phyloP scores from a whole-genome alignment of 2,113 vertebrate genomes.

The Polypterus bichir region DNA sequence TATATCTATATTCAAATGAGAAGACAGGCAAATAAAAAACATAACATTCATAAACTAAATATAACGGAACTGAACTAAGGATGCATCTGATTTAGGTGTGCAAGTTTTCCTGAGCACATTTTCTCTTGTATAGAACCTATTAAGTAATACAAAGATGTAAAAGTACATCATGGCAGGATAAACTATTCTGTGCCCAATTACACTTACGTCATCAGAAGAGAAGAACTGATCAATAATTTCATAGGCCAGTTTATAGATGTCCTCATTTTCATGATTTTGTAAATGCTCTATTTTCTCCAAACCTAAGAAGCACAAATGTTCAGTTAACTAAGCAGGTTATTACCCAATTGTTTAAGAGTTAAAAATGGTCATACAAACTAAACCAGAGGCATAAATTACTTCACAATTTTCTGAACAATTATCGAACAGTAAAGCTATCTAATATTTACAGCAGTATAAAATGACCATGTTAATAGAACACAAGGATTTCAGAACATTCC shows the following conservation, averaged over 20 bases:
- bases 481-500: no score
- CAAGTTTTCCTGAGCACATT: background rate
- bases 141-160: no score
- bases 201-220: slow-evolving; percentile 96
- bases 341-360: no score
- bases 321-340: slow-evolving; percentile 1
- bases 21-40: background rate
- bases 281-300: slow-evolving; percentile 97
- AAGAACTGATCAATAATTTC: slow-evolving; percentile 99
- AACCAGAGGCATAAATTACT: slow-evolving; percentile 5
- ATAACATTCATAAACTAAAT: background rate
- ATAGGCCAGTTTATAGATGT: slow-evolving; percentile 99
- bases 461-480: no score
- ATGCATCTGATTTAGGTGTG: no score
- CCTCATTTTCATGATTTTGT: slow-evolving; percentile 98
- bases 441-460: no score
- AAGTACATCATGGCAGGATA: no score
- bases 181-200: background rate
- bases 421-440: slow-evolving; percentile 10
- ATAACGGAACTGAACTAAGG: slow-evolving; percentile 13
- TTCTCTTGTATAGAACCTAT: no score
- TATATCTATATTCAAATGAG: background rate
- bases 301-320: slow-evolving; percentile 44
- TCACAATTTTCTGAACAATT: background rate
- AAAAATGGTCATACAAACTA: background rate